phyloP scores from a whole-genome alignment of 2,888 invertebrate species.

The Philhelius pedissequus region DNA sequence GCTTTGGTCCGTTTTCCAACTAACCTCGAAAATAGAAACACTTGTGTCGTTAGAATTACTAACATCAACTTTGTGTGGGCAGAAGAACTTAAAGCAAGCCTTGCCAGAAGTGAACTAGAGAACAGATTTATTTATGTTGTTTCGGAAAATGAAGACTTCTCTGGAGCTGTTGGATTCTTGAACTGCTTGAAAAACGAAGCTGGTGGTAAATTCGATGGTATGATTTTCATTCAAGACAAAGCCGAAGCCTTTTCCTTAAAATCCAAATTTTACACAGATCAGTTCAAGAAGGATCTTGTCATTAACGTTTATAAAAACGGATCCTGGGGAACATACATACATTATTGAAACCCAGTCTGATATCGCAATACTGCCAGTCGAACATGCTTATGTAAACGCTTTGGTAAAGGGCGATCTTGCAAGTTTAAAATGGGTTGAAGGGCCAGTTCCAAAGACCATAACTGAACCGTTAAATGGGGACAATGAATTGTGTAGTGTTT shows the following conservation, averaged over 20 bases:
- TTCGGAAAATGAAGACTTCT: conserved; percentile 84
- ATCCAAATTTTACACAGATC: conserved; percentile 82
- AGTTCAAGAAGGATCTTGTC: conserved; percentile 87
- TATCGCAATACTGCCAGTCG: conserved; percentile 82
- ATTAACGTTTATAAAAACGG: conserved; percentile 91
- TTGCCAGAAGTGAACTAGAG: conserved; percentile 84
- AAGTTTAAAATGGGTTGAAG: conserved; percentile 95
- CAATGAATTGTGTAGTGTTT: conserved; percentile 89
- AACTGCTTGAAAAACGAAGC: conserved; percentile 94
- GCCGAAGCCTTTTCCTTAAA: conserved; percentile 82
- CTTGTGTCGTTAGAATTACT: conserved; percentile 83
- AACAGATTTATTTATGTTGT: conserved; percentile 84
- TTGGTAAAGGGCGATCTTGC: conserved; percentile 95
- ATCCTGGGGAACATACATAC: conserved; percentile 93
- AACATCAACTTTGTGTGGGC: conserved; percentile 90
- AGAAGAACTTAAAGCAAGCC: conserved; percentile 86
- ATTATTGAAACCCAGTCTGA: conserved; percentile 81
- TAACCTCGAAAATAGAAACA: conserved; percentile 75
- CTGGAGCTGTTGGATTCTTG: conserved; percentile 92
- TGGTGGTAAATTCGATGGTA: conserved; percentile 88
- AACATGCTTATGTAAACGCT: conserved; percentile 97
- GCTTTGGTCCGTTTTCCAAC: conserved; percentile 82
- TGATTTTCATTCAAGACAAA: conserved; percentile 85
- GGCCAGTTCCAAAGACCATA: conserved; percentile 84
- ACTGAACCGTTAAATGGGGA: conserved; percentile 71